phyloP scores from a whole-genome alignment of 2,888 invertebrate genomes.

The Leptinotarsa juncta region DNA sequence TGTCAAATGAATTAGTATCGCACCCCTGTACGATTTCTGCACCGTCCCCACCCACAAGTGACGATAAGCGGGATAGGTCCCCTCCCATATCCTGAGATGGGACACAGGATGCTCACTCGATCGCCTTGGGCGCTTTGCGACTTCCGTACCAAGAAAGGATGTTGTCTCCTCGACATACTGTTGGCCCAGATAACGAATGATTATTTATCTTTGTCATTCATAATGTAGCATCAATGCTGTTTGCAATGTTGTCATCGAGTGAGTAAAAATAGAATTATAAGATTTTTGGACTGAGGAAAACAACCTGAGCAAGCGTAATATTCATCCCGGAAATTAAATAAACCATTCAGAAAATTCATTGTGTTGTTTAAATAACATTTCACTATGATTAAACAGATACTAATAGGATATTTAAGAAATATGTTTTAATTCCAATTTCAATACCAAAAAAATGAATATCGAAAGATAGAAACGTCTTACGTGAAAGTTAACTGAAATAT shows the following conservation, averaged over 20 bases:
- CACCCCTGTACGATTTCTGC: not conserved
- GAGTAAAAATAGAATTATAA: not conserved
- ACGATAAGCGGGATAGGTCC: slow-evolving; percentile 34
- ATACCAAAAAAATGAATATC: no score
- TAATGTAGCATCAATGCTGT: slow-evolving; percentile 40
- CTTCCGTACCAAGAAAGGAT: slow-evolving; percentile 48
- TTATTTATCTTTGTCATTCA: slow-evolving; percentile 46
- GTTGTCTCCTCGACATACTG: slow-evolving; percentile 43
- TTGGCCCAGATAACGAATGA: slow-evolving; percentile 34
- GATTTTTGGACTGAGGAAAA: no score
- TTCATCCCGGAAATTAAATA: no score
- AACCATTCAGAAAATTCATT: no score
- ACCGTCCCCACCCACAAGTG: not conserved
- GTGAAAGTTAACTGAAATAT: no score
- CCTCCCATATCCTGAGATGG: slow-evolving; percentile 39
- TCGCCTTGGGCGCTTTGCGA: slow-evolving; percentile 41
- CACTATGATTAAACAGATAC: no score
- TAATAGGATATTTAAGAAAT: no score
- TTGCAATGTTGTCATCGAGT: slow-evolving; percentile 13
- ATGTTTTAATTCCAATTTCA: no score
- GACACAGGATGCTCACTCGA: slow-evolving; percentile 24
- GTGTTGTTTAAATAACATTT: no score
- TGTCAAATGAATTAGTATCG: not conserved
- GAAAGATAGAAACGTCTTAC: no score
- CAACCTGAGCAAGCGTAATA: no score